A percentile compares a stretch with the other conserved stretches of the same genome.
Conservation (phyloP, 92 coral and sea anemone genomes). For the Virgularia gustaviana region DNA sequence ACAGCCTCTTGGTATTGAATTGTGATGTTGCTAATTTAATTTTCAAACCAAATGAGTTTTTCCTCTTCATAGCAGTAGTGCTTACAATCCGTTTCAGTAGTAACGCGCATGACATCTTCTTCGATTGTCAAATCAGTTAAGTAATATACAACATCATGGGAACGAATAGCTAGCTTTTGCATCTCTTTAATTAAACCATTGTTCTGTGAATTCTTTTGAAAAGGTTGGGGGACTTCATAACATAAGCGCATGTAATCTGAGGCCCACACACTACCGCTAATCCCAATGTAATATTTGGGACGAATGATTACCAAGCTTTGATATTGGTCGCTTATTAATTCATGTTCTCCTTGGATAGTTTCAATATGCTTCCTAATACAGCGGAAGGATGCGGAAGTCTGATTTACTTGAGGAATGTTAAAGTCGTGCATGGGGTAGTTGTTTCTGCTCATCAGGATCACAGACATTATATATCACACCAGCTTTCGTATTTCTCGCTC, state of each 20-base stretch:
- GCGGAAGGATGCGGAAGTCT: slow-evolving; percentile 56
- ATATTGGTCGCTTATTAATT: slow-evolving; percentile 34
- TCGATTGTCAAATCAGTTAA: slow-evolving; percentile 41
- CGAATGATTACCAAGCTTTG: slow-evolving; percentile 41
- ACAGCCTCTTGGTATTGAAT: slow-evolving; percentile 25
- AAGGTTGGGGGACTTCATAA: slow-evolving; percentile 28
- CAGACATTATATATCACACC: background rate
- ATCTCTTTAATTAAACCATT: slow-evolving; percentile 18
- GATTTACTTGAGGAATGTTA: slow-evolving; percentile 23
- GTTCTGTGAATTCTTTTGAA: slow-evolving; percentile 21
- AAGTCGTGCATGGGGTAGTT: slow-evolving; percentile 47
- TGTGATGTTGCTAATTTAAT: slow-evolving; percentile 34
- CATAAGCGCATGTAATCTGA: slow-evolving; percentile 42
- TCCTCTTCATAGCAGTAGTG: slow-evolving; percentile 31
- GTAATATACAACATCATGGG: slow-evolving; percentile 39
- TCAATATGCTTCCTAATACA: slow-evolving; percentile 34
- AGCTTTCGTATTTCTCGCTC: slow-evolving; percentile 45
- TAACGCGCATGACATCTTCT: slow-evolving; percentile 38
- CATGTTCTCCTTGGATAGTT: slow-evolving; percentile 34
- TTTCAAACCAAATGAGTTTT: slow-evolving; percentile 48
- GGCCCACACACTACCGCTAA: slow-evolving; percentile 48
- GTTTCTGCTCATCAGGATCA: background rate
- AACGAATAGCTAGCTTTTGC: slow-evolving; percentile 37
- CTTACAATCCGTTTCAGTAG: slow-evolving; percentile 51
- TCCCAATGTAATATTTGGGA: slow-evolving; percentile 52